Percentiles rank a stretch among this genome's conserved stretches.
phyloP scores from a whole-genome alignment of 2,888 invertebrate genomes.

The Leptopilina myrica region DNA sequence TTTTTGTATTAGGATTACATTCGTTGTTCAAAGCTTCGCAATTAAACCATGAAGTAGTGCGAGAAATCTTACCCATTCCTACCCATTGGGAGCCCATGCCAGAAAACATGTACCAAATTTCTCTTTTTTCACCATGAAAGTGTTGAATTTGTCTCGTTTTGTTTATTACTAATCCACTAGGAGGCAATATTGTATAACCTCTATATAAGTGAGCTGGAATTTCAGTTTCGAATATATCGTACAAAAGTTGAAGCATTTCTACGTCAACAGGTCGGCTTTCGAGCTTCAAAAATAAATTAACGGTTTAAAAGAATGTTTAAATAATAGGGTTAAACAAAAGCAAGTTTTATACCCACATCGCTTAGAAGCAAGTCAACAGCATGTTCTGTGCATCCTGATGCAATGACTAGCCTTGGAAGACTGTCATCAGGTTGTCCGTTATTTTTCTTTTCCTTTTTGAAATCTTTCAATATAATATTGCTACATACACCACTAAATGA shows the following conservation, averaged over 20 bases:
- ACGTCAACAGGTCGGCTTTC: slow-evolving; percentile 80
- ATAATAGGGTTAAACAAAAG: no score
- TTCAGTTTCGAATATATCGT: slow-evolving; percentile 78
- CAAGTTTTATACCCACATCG: no score
- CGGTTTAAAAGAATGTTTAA: not conserved
- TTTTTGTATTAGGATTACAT: not conserved
- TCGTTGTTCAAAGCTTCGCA: no score
- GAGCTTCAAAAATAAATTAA: slow-evolving; percentile 58
- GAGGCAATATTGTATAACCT: slow-evolving; percentile 83
- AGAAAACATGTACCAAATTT: slow-evolving; percentile 93
- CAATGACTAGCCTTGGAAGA: no score
- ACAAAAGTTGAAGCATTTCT: slow-evolving; percentile 78
- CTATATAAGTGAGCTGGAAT: slow-evolving; percentile 83
- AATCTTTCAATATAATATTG: no score
- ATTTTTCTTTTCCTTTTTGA: no score
- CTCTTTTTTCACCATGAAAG: slow-evolving; percentile 77
- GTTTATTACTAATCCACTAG: no score
- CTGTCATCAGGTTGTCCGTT: no score
- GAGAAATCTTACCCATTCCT: slow-evolving; percentile 38
- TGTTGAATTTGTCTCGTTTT: no score
- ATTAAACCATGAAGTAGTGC: not conserved
- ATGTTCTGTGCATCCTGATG: no score
- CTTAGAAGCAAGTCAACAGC: no score
- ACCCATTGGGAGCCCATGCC: slow-evolving; percentile 86
- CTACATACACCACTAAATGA: no score